phyloP scores from a whole-genome alignment of 2,113 vertebrate species.

The Plecturocebus donacophilus region DNA sequence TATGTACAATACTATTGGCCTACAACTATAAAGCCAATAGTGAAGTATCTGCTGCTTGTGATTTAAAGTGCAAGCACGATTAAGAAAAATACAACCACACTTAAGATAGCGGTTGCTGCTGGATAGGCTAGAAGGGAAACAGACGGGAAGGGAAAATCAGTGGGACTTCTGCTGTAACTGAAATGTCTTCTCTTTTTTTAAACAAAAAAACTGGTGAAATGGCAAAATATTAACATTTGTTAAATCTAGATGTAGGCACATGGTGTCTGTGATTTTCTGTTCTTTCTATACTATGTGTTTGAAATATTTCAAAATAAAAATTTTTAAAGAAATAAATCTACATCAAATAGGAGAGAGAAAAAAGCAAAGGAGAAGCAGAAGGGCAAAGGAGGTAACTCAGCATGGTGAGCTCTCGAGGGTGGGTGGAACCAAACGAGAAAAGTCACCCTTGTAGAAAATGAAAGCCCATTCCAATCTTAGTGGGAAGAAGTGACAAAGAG shows the following conservation, averaged over 20 bases:
- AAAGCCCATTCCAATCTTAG: background rate
- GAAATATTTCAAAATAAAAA: constrained; percentile 35
- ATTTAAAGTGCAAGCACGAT: background rate
- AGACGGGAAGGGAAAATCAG: background rate
- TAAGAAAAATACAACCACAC: background rate
- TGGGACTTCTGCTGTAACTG: background rate
- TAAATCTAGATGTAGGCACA: background rate
- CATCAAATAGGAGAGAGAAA: background rate
- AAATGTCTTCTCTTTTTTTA: background rate
- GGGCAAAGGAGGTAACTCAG: background rate
- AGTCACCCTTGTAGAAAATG: background rate
- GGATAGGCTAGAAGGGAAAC: background rate
- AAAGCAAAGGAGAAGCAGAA: background rate
- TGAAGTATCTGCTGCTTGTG: background rate
- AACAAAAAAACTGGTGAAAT: background rate
- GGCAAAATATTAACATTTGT: background rate
- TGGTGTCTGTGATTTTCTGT: background rate
- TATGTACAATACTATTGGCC: background rate
- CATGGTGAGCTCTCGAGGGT: background rate
- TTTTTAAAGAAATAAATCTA: background rate
- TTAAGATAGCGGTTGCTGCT: background rate
- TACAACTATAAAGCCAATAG: background rate
- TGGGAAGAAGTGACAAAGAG: background rate
- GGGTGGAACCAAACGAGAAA: background rate
- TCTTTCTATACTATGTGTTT: background rate